These are phyloP conservation scores for Trissolcus brochymenae DNA, from an alignment of 2,888 invertebrate genomes.

Conservation along the genomic window DNA sequence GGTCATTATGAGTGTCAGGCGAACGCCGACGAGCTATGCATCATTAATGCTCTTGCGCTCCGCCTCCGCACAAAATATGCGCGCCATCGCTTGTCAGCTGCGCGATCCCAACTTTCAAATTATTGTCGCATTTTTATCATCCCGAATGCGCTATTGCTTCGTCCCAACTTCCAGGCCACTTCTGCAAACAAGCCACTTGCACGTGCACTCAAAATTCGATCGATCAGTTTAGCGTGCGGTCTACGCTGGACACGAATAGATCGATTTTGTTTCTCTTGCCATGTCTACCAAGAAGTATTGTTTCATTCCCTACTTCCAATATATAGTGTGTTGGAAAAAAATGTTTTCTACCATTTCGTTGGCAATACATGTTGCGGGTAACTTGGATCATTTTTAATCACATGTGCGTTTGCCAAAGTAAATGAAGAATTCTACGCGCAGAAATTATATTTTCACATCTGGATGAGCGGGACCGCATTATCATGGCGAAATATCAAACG, in stretches of 20 bases:
- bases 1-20: slow-evolving; percentile 70
- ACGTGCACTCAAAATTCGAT: slow-evolving; percentile 18
- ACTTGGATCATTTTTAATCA: too few species aligned
- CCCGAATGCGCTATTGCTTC: slow-evolving; percentile 24
- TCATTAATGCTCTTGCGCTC: slow-evolving; percentile 68
- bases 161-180: background rate
- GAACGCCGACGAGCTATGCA: slow-evolving; percentile 70
- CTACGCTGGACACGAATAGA: background rate
- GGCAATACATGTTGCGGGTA: too few species aligned
- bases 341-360: too few species aligned
- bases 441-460: slow-evolving; percentile 46
- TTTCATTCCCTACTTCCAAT: background rate
- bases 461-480: slow-evolving; percentile 35
- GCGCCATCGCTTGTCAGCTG: slow-evolving; percentile 34
- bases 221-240: slow-evolving; percentile 19
- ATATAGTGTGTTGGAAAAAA: background rate
- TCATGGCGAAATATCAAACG: slow-evolving; percentile 46
- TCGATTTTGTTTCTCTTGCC: slow-evolving; percentile 1
- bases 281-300: background rate
- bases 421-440: slow-evolving; percentile 36
- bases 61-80: slow-evolving; percentile 60
- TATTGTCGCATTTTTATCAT: slow-evolving; percentile 39
- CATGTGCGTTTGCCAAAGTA: slow-evolving; percentile 17
- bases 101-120: slow-evolving; percentile 40
- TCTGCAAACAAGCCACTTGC: slow-evolving; percentile 13